These are phyloP conservation scores for Cosmopolites sordidus DNA, from an alignment of 2,888 invertebrate genomes.

Conservation along the genomic window DNA sequence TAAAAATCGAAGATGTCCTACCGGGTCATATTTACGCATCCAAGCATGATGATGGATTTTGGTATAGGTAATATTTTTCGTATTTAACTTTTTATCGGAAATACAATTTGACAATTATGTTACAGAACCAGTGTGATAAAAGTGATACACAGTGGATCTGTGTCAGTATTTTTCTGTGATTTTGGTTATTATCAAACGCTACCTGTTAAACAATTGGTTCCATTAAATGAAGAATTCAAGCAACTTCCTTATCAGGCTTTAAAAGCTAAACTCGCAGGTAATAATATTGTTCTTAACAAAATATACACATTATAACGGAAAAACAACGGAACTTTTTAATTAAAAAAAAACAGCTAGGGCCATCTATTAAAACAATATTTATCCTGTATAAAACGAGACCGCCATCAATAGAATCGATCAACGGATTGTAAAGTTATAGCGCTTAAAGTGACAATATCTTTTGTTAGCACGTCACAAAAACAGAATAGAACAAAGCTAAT, in stretches of 20 bases:
- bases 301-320: no score
- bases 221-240: constrained; percentile 54
- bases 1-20: constrained; percentile 38
- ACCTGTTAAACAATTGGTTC: constrained; percentile 53
- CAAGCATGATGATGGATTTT: constrained; percentile 61
- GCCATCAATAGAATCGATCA: no score
- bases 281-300: no score
- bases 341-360: no score
- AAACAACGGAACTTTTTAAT: no score
- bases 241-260: constrained; percentile 63
- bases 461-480: no score
- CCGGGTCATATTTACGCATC: constrained; percentile 67
- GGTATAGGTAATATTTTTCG: constrained; percentile 64
- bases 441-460: no score
- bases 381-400: no score
- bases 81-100: constrained; percentile 11
- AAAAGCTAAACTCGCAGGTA: constrained; percentile 61
- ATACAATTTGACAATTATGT: no score
- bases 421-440: no score
- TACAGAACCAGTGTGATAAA: constrained; percentile 55
- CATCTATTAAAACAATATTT: no score
- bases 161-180: constrained; percentile 62
- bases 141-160: constrained; percentile 53
- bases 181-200: constrained; percentile 60
- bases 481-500: no score